Conservation (phyloP, 1,140 invertebrate genomes). For the Penaeus chinensis region DNA sequence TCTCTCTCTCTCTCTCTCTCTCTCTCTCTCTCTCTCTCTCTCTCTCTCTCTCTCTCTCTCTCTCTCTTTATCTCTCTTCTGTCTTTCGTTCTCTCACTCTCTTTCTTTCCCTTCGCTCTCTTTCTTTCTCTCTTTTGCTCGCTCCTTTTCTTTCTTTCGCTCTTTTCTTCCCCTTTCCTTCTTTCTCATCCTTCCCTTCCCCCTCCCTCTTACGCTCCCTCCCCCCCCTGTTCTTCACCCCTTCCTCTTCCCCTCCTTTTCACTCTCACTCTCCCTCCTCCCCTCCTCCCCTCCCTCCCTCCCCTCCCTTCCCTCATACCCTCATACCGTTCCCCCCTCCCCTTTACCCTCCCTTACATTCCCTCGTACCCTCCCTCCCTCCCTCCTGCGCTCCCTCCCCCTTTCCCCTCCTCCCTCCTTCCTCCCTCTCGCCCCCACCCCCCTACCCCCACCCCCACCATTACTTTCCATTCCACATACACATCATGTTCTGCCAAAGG, state of each 20-base stretch:
- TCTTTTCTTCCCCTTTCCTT: not conserved
- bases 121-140: not conserved
- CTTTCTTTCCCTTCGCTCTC: not conserved
- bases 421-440: no score
- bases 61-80: not conserved
- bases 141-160: not conserved
- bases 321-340: not conserved
- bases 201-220: not conserved
- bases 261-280: not conserved
- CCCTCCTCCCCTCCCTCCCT: not conserved
- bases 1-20: no score
- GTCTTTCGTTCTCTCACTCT: not conserved
- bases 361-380: no score
- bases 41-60: no score
- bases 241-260: not conserved
- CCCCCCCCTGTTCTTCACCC: no score
- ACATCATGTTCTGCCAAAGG: no score
- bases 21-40: no score
- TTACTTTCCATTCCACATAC: no score
- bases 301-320: not conserved
- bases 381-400: not conserved
- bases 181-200: not conserved
- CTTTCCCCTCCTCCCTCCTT: no score
- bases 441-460: no score
- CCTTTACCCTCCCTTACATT: not conserved